Evolutionary conservation across 1,140 invertebrate genomes (phyloP).

Genomic region (Chironomus tepperi): DNA sequence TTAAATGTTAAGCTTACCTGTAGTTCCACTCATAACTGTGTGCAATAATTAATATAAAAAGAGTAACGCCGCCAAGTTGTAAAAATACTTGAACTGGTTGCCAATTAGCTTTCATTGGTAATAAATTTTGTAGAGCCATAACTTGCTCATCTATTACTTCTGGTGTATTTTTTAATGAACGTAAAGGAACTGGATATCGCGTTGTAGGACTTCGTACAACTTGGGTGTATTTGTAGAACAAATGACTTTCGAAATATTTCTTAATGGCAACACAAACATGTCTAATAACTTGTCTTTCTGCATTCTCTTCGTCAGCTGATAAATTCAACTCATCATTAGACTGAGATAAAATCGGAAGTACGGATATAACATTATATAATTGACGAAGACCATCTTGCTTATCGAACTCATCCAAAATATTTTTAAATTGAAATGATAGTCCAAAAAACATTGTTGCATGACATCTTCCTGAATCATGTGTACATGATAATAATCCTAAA

Average conservation of each 20-base stretch:
- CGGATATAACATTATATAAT: constrained; percentile 89
- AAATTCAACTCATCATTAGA: constrained; percentile 52
- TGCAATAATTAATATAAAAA: constrained; percentile 78
- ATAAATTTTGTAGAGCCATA: constrained; percentile 65
- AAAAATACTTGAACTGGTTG: constrained; percentile 77
- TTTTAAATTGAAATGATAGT: constrained; percentile 82
- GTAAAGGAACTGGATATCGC: background rate
- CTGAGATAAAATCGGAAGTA: constrained; percentile 61
- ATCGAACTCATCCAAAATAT: constrained; percentile 89
- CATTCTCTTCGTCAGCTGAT: constrained; percentile 86
- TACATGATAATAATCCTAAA: constrained; percentile 89
- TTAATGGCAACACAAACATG: constrained; percentile 87
- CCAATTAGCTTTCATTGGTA: constrained; percentile 72
- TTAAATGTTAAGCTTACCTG: no score
- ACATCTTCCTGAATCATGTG: constrained; percentile 89
- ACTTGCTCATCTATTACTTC: constrained; percentile 80
- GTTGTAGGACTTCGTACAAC: constrained; percentile 46
- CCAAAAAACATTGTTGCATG: constrained; percentile 98
- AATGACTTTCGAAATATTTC: constrained; percentile 86
- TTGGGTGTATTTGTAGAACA: constrained; percentile 74
- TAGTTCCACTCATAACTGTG: constrained; percentile 89
- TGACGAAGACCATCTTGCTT: constrained; percentile 83
- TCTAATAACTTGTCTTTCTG: constrained; percentile 85
- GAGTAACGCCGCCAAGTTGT: constrained; percentile 71
- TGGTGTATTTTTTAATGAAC: constrained; percentile 58